phyloP scores from a whole-genome alignment of 2,888 invertebrate species.

The Orthonychiurus folsomi region DNA sequence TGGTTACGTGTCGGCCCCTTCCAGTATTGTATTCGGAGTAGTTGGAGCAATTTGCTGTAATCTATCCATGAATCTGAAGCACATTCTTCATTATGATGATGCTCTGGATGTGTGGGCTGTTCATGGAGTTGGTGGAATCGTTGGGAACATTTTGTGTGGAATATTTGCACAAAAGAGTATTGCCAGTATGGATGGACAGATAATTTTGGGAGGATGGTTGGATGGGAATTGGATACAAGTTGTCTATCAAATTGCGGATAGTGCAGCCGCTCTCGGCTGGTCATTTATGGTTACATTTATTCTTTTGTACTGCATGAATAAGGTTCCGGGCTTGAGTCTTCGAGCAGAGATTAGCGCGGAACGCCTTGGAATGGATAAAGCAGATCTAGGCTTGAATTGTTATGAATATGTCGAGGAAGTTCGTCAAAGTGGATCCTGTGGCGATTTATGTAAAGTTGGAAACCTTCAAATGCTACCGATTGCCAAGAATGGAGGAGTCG shows the following conservation, averaged over 20 bases:
- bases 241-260: slow-evolving; percentile 28
- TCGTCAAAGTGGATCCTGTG: neutral
- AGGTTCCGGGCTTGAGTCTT: slow-evolving; percentile 33
- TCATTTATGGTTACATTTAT: slow-evolving; percentile 29
- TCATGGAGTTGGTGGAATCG: slow-evolving; percentile 36
- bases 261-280: slow-evolving; percentile 32
- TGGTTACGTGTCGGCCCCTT: slow-evolving; percentile 31
- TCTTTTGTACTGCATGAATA: slow-evolving; percentile 29
- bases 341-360: slow-evolving; percentile 24
- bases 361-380: slow-evolving; percentile 29
- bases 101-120: slow-evolving; percentile 37
- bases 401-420: slow-evolving; percentile 33
- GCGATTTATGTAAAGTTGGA: neutral
- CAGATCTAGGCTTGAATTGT: slow-evolving; percentile 31
- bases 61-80: slow-evolving; percentile 29
- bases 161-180: slow-evolving; percentile 34
- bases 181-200: slow-evolving; percentile 19
- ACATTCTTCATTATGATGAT: slow-evolving; percentile 29
- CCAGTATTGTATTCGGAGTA: slow-evolving; percentile 31
- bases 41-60: slow-evolving; percentile 31
- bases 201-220: slow-evolving; percentile 31
- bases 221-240: slow-evolving; percentile 38
- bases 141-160: slow-evolving; percentile 36
- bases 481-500: neutral
- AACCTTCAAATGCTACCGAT: neutral